Evolutionary conservation across 2,888 invertebrate species (phyloP).

Genomic region (Phyto melanocephala): DNA sequence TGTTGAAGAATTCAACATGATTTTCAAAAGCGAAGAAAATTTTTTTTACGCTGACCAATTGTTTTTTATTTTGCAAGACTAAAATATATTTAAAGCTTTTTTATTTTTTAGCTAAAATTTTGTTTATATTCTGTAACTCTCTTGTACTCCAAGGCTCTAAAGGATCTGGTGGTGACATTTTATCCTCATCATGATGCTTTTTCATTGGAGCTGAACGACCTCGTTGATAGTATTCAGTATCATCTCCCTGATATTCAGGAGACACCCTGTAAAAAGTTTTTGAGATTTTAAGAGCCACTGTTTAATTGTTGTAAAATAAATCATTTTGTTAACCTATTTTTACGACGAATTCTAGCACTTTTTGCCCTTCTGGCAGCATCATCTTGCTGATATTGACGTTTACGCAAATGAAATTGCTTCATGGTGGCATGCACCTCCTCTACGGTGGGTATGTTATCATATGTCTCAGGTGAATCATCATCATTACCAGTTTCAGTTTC

Average conservation of each 20-base stretch:
- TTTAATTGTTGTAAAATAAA: neutral
- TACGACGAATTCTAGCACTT: conserved; percentile 74
- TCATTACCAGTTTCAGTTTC: conserved; percentile 74
- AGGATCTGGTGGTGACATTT: conserved; percentile 82
- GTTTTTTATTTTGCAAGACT: too few relatives aligned
- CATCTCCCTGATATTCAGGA: conserved; percentile 73
- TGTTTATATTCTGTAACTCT: conserved; percentile 85
- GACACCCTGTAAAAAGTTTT: conserved; percentile 71
- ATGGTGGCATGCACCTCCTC: conserved; percentile 78
- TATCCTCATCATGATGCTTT: conserved; percentile 69
- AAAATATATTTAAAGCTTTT: neutral
- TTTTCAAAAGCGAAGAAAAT: too few relatives aligned
- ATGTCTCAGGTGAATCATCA: conserved; percentile 55
- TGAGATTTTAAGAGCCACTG: neutral
- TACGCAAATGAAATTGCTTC: conserved; percentile 77
- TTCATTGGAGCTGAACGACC: conserved; percentile 72
- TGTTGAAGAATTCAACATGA: too few relatives aligned
- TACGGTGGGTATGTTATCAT: conserved; percentile 74
- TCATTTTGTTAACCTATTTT: conserved; percentile 71
- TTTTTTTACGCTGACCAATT: too few relatives aligned
- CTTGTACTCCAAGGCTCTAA: conserved; percentile 87
- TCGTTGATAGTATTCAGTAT: conserved; percentile 64
- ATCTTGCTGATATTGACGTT: conserved; percentile 74
- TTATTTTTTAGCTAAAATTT: conserved; percentile 79
- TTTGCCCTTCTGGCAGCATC: conserved; percentile 74